A percentile compares a stretch with the other conserved stretches of the same genome.
phyloP scores from a whole-genome alignment of 2,888 invertebrate species.

The Sesamia inferens region DNA sequence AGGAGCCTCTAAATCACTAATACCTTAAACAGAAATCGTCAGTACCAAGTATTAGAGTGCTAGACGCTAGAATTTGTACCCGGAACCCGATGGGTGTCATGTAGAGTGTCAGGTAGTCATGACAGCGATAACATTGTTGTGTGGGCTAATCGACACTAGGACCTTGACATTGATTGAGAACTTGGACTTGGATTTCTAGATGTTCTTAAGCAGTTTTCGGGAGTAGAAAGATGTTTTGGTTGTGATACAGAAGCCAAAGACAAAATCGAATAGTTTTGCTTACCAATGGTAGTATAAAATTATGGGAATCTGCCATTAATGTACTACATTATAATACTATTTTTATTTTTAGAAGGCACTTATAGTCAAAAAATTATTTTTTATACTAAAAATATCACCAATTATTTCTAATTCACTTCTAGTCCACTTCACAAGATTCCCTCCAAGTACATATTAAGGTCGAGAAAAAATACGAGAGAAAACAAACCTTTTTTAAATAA shows the following conservation, averaged over 20 bases:
- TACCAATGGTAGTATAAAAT: neutral
- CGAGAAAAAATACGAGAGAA: constrained; percentile 12
- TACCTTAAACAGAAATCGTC: constrained; percentile 41
- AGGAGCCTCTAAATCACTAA: constrained; percentile 28
- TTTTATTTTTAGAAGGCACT: neutral
- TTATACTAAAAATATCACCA: constrained; percentile 11
- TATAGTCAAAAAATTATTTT: neutral
- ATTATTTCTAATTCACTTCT: constrained; percentile 18
- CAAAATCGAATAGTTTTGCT: neutral
- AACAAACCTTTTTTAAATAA: constrained; percentile 45
- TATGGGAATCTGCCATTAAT: neutral
- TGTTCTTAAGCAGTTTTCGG: neutral
- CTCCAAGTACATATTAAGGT: constrained; percentile 29
- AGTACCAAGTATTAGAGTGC: constrained; percentile 73
- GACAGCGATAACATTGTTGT: constrained; percentile 57
- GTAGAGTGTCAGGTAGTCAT: constrained; percentile 60
- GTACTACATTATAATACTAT: neutral
- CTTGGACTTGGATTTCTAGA: neutral
- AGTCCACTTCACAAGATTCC: constrained; percentile 18
- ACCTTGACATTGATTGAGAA: constrained; percentile 31
- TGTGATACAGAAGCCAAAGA: too few species aligned
- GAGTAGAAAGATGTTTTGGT: neutral
- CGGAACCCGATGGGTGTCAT: constrained; percentile 76
- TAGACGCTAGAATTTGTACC: constrained; percentile 80
- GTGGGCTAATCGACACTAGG: constrained; percentile 38